Evolutionary conservation across 2,113 vertebrate genomes (phyloP), one percentile per base, ranked within the genome.

Genomic region (Coturnix japonica): DNA sequence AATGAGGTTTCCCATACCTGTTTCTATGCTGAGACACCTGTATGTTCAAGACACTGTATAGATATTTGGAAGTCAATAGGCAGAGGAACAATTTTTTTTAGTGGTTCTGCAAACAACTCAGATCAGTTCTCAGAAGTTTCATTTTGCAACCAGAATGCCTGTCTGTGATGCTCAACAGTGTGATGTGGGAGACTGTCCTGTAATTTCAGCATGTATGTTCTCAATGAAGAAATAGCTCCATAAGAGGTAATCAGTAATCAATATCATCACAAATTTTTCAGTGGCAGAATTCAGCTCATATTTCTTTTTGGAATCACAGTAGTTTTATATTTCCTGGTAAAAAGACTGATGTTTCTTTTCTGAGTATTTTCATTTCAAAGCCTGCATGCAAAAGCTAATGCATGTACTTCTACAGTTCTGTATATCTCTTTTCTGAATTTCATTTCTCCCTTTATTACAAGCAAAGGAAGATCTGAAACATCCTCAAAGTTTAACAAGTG

Each of bases 161-260:
- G 67, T 87, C 89, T 90, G 70, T 84, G 57, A 35, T 86, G 64
- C 20, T 81, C 61, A 71, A 6, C n/a, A 83, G 69, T 77, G 84
- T 28, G 71, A 35, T 85, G 71, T 73, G 61, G 53, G 81, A 93
- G 73, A 54, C 66, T 89, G 77, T 81, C 11, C 80, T 67, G 51
- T 72, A 81, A 78, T 86, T 81, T 92, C 91, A 86, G 81, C 0
- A 25, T 49, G 41, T 70, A 33, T 41, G 63, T 94, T 94, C 72
- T 54, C 43, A 66, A 56, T 69, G 69, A 84, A 94, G 69, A 91
- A 94, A 96, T 88, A 74, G 73, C n/a, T 53, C 86, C 63, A 89
- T 95, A 92, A 95, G 95, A 92, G 22, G 44, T 84, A 95, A 90
- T 92, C 74, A 70, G 81, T 78, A 94, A 93, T 93, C 89, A 95